Evolutionary conservation across 2,113 vertebrate species (phyloP), one percentile per base, ranked within the genome.

Genomic region (Sebastes schlegelii): DNA sequence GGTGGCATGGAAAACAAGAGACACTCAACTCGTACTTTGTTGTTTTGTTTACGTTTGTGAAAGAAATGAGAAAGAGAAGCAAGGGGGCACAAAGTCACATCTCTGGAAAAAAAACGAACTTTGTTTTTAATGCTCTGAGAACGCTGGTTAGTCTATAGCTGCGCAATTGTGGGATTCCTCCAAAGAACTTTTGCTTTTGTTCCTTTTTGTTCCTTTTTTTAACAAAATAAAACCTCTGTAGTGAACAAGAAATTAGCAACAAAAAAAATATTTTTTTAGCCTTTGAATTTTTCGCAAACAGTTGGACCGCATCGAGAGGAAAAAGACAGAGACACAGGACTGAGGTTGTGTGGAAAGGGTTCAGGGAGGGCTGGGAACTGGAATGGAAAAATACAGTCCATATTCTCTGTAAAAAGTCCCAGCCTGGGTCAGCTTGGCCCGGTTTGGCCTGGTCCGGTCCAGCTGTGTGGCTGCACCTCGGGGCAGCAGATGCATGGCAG

Each of bases 161-260:
- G 91, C 83, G 91, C 88, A 92, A 89, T 88, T 90, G 82, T 89
- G 88, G 51, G 88, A 94, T 93, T 94, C 91, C 91, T 96, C 95
- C 94, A 96, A 95, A 95, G 95, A 95, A 90, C 85, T 92, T 91
- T 84, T 91, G 10, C 55, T 92, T 92, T 89, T 89, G 70, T 91
- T 91, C 66, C 68, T 81, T 78, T 84, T 86, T 80, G 86, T 88
- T 74, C 62, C 49, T 43, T 62, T 74, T 83, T 83, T 91, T 87
- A 90, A 94, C 91, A 93, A 94, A 94, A 93, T 90, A 88, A 95
- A 95, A 94, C 93, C 93, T 95, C 95, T 91, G 94, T 96, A 96
- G 95, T 93, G 87, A 92, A 93, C 86, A 91, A 93, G 81, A 93
- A 91, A 94, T 93, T 93, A 94, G 93, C 70, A 73, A 76, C 77